Conservation (phyloP, 2,888 invertebrate genomes). For the Lasioglossum leucozonium region DNA sequence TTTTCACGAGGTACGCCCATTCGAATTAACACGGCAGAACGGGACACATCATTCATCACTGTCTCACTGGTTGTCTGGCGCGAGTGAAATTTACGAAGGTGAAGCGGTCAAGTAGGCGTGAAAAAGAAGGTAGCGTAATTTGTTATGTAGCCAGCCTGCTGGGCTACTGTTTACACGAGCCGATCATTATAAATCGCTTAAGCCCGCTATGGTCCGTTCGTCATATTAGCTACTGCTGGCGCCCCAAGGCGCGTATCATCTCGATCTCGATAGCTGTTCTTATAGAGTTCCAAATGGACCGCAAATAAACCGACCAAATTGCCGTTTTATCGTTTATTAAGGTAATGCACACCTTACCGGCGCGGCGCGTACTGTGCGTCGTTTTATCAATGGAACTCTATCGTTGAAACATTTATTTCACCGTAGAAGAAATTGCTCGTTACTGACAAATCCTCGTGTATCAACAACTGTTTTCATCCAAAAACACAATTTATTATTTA, state of each 20-base stretch:
- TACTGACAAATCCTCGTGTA: background rate
- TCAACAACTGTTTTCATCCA: background rate
- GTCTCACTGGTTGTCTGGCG: background rate
- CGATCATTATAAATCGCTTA: constrained; percentile 65
- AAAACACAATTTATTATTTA: too few species aligned
- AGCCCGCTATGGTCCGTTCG: constrained; percentile 36
- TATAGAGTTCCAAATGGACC: constrained; percentile 18
- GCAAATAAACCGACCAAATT: constrained; percentile 17
- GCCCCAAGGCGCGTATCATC: constrained; percentile 19
- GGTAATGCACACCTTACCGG: background rate
- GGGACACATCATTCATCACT: background rate
- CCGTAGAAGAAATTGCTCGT: background rate
- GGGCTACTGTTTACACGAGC: constrained; percentile 49
- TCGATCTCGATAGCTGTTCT: constrained; percentile 20
- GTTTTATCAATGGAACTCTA: background rate
- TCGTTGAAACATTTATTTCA: background rate
- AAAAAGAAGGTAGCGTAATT: constrained; percentile 43
- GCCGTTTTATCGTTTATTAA: constrained; percentile 33
- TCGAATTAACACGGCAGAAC: constrained; percentile 16
- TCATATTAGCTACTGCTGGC: constrained; percentile 8
- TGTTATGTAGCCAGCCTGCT: constrained; percentile 47
- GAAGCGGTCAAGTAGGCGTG: constrained; percentile 37
- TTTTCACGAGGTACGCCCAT: background rate
- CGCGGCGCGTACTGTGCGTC: too few species aligned
- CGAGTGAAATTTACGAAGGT: constrained; percentile 4